Conservation (phyloP, 2,888 invertebrate species). For the Oscheius myriophilus region DNA sequence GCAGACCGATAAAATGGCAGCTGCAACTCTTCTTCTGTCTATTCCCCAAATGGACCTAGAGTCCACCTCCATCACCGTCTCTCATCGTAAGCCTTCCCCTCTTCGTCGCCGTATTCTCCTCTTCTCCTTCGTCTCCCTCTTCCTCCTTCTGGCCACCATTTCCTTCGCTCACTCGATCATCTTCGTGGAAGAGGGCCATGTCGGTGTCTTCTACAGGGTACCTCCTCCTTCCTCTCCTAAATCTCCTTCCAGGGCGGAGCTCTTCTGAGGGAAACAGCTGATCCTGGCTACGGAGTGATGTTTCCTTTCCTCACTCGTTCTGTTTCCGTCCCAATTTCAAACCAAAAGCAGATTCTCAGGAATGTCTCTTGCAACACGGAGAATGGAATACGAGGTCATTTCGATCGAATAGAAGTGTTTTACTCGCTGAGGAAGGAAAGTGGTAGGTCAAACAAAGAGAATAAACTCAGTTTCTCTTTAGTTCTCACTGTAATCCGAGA, state of each 20-base stretch:
- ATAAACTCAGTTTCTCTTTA: conserved; percentile 70
- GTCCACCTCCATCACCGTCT: too few relatives aligned
- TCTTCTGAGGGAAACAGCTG: conserved; percentile 8
- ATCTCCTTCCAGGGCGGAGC: conserved; percentile 7
- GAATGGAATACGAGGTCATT: conserved; percentile 8
- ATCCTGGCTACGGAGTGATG: conserved; percentile 16
- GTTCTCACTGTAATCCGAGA: conserved; percentile 87
- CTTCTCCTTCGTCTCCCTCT: too few relatives aligned
- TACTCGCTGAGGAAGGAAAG: conserved; percentile 3
- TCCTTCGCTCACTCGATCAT: too few relatives aligned
- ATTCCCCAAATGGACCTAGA: too few relatives aligned
- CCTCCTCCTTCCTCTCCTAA: not conserved
- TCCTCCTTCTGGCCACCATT: too few relatives aligned
- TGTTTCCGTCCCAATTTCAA: not conserved
- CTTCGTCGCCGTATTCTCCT: too few relatives aligned
- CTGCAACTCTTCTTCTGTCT: too few relatives aligned
- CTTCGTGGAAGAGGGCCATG: not conserved
- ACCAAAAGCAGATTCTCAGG: conserved; percentile 15
- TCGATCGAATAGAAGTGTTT: conserved; percentile 23
- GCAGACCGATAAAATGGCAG: too few relatives aligned
- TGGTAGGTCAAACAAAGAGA: not conserved
- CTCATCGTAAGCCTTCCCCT: too few relatives aligned
- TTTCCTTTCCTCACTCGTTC: conserved; percentile 4
- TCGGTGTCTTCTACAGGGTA: conserved; percentile 17
- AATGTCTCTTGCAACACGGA: conserved; percentile 21